A percentile compares a stretch with the other conserved stretches of the same genome.
Evolutionary conservation across 35 echinoderm and acorn worm genomes (phyloP).

Genomic region (Acanthaster planci): DNA sequence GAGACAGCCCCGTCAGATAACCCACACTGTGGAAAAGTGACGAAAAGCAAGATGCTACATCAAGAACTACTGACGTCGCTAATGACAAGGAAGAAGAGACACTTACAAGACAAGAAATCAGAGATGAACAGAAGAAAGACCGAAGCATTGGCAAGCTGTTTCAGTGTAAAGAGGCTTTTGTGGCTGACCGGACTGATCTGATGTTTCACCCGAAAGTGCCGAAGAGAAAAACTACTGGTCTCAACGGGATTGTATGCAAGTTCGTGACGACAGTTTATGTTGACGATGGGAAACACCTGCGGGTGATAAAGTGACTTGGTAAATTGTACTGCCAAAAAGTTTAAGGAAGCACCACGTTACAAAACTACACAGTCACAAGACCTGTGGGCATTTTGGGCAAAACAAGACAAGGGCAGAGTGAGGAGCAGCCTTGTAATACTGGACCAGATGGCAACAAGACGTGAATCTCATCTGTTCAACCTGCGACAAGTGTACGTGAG

Average conservation of each 20-base stretch:
- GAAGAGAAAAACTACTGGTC: conserved; percentile 42
- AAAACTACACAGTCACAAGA: conserved; percentile 11
- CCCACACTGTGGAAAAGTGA: background rate
- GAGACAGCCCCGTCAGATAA: background rate
- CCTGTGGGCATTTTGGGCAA: conserved; percentile 35
- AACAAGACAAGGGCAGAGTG: conserved; percentile 28
- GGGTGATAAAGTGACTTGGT: conserved; percentile 28
- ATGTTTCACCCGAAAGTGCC: conserved; percentile 35
- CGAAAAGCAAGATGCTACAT: background rate
- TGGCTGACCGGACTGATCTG: background rate
- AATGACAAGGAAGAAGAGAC: background rate
- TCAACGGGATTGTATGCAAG: conserved; percentile 35
- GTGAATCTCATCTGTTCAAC: background rate
- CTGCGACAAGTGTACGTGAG: conserved; percentile 51
- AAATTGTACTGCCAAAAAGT: conserved; percentile 37
- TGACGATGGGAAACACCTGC: conserved; percentile 24
- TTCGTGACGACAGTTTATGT: conserved; percentile 38
- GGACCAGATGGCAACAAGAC: conserved; percentile 2
- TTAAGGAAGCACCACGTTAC: background rate
- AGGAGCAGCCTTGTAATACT: conserved; percentile 36
- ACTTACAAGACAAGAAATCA: conserved; percentile 13
- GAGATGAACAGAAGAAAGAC: conserved; percentile 29
- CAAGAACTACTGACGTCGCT: too few relatives aligned
- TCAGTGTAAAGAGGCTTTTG: conserved; percentile 25
- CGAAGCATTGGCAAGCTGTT: conserved; percentile 1